phyloP scores from a whole-genome alignment of 2,888 invertebrate genomes.

The Rosalia funebris region DNA sequence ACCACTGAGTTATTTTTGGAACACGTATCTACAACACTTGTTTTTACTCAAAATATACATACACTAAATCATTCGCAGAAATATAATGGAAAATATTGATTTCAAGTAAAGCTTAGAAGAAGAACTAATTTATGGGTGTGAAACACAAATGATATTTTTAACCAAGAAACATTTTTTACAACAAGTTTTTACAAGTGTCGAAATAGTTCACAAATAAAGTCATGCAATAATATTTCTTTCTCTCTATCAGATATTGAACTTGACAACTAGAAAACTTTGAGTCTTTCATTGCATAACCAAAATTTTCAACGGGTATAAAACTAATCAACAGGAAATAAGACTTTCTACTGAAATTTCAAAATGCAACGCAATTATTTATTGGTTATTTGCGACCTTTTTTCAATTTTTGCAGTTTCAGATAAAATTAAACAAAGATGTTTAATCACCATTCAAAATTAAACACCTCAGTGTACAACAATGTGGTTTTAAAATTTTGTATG shows the following conservation, averaged over 20 bases:
- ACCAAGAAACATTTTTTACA: constrained; percentile 4
- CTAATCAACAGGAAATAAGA: too few relatives aligned
- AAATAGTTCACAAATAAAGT: background rate
- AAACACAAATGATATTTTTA: background rate
- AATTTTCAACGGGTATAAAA: too few relatives aligned
- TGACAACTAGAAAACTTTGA: too few relatives aligned
- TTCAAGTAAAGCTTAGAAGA: constrained; percentile 15
- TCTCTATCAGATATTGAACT: background rate
- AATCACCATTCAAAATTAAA: too few relatives aligned
- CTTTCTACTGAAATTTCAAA: too few relatives aligned
- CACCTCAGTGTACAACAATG: too few relatives aligned
- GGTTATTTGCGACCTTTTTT: too few relatives aligned
- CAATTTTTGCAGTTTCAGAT: too few relatives aligned
- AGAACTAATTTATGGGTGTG: constrained; percentile 15
- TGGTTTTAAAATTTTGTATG: too few relatives aligned
- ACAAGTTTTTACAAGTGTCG: background rate
- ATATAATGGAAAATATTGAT: constrained; percentile 18
- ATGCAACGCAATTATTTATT: too few relatives aligned
- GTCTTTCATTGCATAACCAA: too few relatives aligned
- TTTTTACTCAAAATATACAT: constrained; percentile 23
- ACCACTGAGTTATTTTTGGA: constrained; percentile 17
- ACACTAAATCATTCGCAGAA: constrained; percentile 23
- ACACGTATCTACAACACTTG: constrained; percentile 15
- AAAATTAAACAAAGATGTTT: too few relatives aligned
- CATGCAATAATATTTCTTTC: constrained; percentile 5